A percentile compares a stretch with the other conserved stretches of the same genome.
Evolutionary conservation across 2,888 invertebrate species (phyloP).

Genomic region (Belgica antarctica): DNA sequence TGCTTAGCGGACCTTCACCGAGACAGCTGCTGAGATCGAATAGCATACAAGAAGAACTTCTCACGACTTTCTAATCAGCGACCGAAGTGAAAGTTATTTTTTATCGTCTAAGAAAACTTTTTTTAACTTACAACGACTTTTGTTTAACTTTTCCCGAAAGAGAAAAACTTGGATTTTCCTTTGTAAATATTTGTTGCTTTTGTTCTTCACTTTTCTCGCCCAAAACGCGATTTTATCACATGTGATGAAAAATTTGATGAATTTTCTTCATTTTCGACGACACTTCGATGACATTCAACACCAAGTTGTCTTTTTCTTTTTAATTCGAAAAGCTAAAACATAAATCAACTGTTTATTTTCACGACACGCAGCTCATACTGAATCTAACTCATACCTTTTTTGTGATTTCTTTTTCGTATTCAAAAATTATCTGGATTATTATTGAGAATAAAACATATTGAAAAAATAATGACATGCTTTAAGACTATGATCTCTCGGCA

Average conservation of each 20-base stretch:
- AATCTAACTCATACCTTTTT: not conserved
- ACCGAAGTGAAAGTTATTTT: not conserved
- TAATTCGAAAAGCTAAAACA: not conserved
- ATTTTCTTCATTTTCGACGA: not conserved
- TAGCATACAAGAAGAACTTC: slow-evolving; percentile 81
- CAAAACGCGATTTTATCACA: not conserved
- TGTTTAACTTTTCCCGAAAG: not conserved
- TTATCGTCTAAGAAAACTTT: slow-evolving; percentile 50
- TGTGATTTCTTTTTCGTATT: slow-evolving; percentile 28
- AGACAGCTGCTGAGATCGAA: slow-evolving; percentile 69
- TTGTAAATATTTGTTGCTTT: slow-evolving; percentile 28
- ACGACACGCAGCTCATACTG: not conserved
- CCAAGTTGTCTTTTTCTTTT: not conserved
- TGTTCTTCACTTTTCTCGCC: not conserved
- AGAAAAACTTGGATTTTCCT: slow-evolving; percentile 16
- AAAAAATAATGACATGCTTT: no score
- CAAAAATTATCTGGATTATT: slow-evolving; percentile 36
- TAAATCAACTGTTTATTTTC: slow-evolving; percentile 14
- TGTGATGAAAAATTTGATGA: slow-evolving; percentile 27
- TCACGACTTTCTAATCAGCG: slow-evolving; percentile 54
- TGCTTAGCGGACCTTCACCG: slow-evolving; percentile 59
- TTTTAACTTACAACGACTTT: slow-evolving; percentile 17
- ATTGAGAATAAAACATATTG: slow-evolving; percentile 40
- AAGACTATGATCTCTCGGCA: no score
- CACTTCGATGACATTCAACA: not conserved